Conservation (phyloP, 2,113 vertebrate genomes). For the Ammospiza caudacuta region DNA sequence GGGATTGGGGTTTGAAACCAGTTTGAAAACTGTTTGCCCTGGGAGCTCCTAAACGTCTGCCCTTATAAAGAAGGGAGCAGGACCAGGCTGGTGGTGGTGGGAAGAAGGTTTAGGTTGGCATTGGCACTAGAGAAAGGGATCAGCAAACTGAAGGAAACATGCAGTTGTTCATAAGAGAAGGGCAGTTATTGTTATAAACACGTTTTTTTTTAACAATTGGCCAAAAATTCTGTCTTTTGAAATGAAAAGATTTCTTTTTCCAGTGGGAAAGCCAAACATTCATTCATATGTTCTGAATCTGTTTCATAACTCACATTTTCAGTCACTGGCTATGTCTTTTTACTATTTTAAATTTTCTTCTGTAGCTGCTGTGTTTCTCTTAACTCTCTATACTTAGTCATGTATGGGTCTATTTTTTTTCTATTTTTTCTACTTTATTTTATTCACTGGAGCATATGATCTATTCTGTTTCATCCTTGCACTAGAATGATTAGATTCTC, state of each 20-base stretch:
- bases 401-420: background rate
- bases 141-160: background rate
- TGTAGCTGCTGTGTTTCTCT: background rate
- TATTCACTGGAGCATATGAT: background rate
- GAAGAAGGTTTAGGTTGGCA: background rate
- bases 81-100: background rate
- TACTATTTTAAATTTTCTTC: slow-evolving; percentile 22
- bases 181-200: background rate
- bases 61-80: background rate
- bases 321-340: background rate
- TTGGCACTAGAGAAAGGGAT: background rate
- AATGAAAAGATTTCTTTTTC: background rate
- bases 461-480: background rate
- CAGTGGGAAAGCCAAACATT: background rate
- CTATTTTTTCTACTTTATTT: background rate
- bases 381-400: background rate
- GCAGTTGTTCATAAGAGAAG: background rate
- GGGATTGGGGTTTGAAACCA: background rate
- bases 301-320: slow-evolving; percentile 32
- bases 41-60: background rate
- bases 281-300: background rate
- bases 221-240: background rate
- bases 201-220: background rate
- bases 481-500: background rate
- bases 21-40: background rate